phyloP scores from a whole-genome alignment of 2,888 invertebrate genomes.

The Tetragonisca angustula region DNA sequence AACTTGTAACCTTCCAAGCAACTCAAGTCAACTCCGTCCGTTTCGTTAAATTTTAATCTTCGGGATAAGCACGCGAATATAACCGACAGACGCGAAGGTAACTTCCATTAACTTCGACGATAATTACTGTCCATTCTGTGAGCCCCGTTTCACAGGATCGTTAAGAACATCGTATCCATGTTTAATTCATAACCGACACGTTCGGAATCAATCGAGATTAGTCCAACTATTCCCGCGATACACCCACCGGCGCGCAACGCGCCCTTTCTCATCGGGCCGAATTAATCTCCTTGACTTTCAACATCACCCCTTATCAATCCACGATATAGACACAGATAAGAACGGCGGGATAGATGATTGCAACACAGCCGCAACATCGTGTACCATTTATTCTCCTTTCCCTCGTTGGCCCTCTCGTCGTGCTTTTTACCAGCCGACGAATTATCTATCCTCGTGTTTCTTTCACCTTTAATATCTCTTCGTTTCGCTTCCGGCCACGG shows the following conservation, averaged over 20 bases:
- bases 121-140: neutral
- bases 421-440: conserved; percentile 20
- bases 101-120: neutral
- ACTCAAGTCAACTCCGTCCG: too few species aligned
- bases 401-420: conserved; percentile 10
- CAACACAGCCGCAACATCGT: conserved; percentile 48
- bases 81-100: too few species aligned
- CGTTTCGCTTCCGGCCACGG: conserved; percentile 34
- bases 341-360: conserved; percentile 25
- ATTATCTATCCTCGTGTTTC: conserved; percentile 60
- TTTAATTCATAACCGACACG: conserved; percentile 6
- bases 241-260: neutral
- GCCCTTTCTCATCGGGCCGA: conserved; percentile 8
- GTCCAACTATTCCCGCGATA: neutral
- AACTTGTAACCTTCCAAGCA: too few species aligned
- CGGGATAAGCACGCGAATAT: neutral
- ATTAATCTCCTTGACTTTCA: conserved; percentile 41
- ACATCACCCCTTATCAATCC: conserved; percentile 40
- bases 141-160: neutral
- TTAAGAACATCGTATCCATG: conserved; percentile 8
- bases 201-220: conserved; percentile 20
- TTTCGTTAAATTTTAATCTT: too few species aligned
- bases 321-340: conserved; percentile 25
- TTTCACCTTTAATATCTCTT: conserved; percentile 58
- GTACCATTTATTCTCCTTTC: conserved; percentile 40